Percentiles rank a stretch among this genome's conserved stretches.
Evolutionary conservation across 2,113 vertebrate genomes (phyloP).

Genomic region (Ctenomys sociabilis): DNA sequence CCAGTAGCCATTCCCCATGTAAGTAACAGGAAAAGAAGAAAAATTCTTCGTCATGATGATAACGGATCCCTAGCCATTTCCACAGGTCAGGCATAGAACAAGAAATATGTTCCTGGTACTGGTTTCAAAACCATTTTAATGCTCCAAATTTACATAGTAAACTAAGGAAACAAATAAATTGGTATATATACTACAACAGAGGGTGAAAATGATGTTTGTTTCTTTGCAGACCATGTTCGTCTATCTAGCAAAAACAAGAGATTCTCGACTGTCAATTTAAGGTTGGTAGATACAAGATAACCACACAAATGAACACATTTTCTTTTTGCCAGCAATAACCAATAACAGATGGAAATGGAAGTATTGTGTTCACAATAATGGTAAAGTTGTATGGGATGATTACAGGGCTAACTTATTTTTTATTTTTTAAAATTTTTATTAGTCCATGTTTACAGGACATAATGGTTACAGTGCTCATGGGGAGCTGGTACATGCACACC

Average conservation of each 20-base stretch:
- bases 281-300: neutral
- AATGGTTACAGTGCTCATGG: neutral
- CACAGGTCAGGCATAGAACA: too few species aligned
- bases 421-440: neutral
- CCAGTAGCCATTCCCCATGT: neutral
- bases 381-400: neutral
- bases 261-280: neutral
- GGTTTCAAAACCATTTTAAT: neutral
- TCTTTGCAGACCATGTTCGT: neutral
- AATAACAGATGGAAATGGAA: neutral
- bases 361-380: neutral
- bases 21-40: neutral
- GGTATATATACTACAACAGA: neutral
- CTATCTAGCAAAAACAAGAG: neutral
- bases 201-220: neutral
- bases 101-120: rapidly evolving
- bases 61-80: neutral
- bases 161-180: neutral
- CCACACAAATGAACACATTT: neutral
- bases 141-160: neutral
- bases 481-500: neutral
- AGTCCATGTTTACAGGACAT: neutral
- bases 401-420: neutral
- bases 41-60: neutral
- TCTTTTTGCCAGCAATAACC: neutral